Evolutionary conservation across 2,797 vertebrate genomes (phyloP), one percentile per base, ranked within the genome.

Genomic region (Allobates femoralis): DNA sequence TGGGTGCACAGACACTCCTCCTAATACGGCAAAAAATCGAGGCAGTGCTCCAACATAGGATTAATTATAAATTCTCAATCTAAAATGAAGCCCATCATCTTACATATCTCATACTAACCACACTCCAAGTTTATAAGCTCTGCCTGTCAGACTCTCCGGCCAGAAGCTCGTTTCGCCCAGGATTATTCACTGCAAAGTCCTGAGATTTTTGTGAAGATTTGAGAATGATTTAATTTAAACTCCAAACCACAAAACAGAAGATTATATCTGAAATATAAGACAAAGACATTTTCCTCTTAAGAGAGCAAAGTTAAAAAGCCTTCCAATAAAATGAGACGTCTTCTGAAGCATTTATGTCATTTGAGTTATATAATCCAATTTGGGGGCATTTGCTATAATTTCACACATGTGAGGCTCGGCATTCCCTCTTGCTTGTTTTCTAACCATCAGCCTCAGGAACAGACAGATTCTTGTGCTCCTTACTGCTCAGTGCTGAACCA

Each of bases 401-500:
- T 82, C 41, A 37, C 79, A 67, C 51, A 71, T 71, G 64, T n/a
- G 12, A 69, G 60, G 62, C 16, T 30, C 21, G 14, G 66, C 50
- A 18, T 19, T 56, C 53, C 58, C 66, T 41, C 26, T 19, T 46
- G 12, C 51, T 74, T 75, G 67, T 73, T 60, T 74, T 60, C 23
- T 83, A 46, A 74, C 69, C 81, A 74, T 60, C 23, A 26, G 62
- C 19, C 12, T 58, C 30, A 0, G n/a, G 37, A 23, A 58, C 62
- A 74, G 51, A 83, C 81, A 74, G 53, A 74, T 74, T 41, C 71
- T 41, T 50, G 34, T 75, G 81, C 30, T 73, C 21, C 11, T 89
- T 91, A 91, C 90, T 92, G 93, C 93, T 94, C 92, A 91, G 91
- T 37, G 93, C 91, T 95, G 94, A 95, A 94, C 93, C 92, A 93